Evolutionary conservation across 1,140 invertebrate species (phyloP), one percentile per base, ranked within the genome.

Genomic region (Eumaeus atala): DNA sequence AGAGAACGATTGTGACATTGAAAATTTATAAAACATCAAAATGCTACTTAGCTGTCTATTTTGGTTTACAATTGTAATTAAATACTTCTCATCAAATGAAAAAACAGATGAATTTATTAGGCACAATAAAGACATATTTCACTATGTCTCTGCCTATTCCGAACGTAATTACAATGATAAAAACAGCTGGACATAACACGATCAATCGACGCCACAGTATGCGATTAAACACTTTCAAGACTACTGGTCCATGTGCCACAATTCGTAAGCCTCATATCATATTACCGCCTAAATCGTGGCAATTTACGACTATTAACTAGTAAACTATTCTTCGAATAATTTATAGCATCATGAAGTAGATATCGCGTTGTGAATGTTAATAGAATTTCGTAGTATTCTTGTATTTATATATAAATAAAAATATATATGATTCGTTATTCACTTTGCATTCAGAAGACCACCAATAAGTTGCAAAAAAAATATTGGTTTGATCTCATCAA

Each of bases 121-220:
- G 49, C 21, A 28, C 57, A 62, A 67, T 62, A 59, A 69, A 64
- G 58, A 70, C 64, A 61, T 60, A 64, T 67, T 58, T 68, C 64
- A 63, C 62, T 51, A 48, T 36, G 53, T 59, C 48, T 56, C 53
- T 58, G 49, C 58, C 55, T 59, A 59, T 58, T 62, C 55, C 53
- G 51, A 56, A 56, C 40, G 61, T 82, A 80, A 81, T 78, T 75
- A 76, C 67, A 53, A 55, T 54, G 74, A 78, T 79, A 82, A 75
- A 70, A 73, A 66, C 76, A 71, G 77, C 56, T 62, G 61, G 62
- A 60, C 55, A 54, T 61, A 64, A 70, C 70, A 67, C 71, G 62
- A 84, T 83, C 74, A 79, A 83, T 83, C 74, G 77, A 61, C 66
- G 71, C 67, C 74, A 74, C 65, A 67, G 9, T 33, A n/a, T 16